phyloP scores from a whole-genome alignment of 2,797 vertebrate species.

The Decapterus maruadsi region DNA sequence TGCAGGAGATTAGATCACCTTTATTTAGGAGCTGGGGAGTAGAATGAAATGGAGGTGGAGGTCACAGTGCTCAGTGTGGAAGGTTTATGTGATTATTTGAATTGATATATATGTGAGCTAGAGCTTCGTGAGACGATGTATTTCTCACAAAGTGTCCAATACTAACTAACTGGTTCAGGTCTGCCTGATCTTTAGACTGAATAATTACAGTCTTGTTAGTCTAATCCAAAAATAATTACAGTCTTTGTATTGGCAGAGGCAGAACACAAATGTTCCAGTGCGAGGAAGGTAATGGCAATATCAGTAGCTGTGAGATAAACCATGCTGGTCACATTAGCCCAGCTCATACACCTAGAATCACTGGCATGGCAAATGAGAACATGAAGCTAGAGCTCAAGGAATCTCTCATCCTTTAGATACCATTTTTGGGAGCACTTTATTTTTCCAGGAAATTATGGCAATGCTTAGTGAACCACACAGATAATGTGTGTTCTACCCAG shows the following conservation, averaged over 20 bases:
- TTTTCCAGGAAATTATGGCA: slow-evolving; percentile 5
- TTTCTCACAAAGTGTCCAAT: slow-evolving; percentile 9
- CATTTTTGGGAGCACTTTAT: not conserved
- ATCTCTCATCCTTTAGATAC: not conserved
- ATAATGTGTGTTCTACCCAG: not conserved
- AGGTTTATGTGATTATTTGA: slow-evolving; percentile 65
- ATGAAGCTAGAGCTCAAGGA: slow-evolving; percentile 3
- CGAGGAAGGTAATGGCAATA: not conserved
- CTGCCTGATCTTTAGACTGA: not conserved
- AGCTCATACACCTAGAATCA: not conserved
- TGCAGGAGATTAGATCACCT: slow-evolving; percentile 68
- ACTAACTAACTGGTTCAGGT: not conserved
- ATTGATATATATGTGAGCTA: slow-evolving; percentile 53
- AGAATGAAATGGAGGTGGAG: slow-evolving; percentile 62
- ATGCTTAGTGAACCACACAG: slow-evolving; percentile 10
- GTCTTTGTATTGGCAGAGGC: not conserved
- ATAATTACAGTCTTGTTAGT: not conserved
- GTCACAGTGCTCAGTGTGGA: slow-evolving; percentile 51
- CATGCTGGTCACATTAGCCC: not conserved
- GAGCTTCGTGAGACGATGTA: slow-evolving; percentile 30
- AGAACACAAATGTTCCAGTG: not conserved
- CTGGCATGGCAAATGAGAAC: not conserved
- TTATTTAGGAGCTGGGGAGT: slow-evolving; percentile 67
- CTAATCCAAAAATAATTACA: not conserved
- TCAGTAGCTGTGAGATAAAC: not conserved